Evolutionary conservation across 2,797 vertebrate species (phyloP), one percentile per base, ranked within the genome.

Genomic region (Mareca penelope): DNA sequence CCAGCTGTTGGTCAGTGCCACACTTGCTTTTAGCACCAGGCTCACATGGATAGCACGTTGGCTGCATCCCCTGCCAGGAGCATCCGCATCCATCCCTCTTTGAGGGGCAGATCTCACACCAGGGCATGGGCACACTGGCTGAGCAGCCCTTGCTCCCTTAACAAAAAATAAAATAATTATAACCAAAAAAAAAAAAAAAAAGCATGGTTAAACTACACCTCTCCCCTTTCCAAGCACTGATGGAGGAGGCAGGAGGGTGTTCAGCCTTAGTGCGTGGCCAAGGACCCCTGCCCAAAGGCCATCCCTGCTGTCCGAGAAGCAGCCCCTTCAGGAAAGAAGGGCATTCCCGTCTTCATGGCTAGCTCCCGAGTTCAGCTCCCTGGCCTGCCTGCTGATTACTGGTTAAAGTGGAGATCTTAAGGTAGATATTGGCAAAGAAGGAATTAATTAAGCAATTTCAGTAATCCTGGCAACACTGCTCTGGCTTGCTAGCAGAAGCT

Each of bases 361-460:
- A 90, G 57, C 46, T 93, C 67, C 42, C n/a, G 46, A 84, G 81
- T 56, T 77, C 64, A 69, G 67, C 80, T 81, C 61, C 42, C 89
- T 68, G 64, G 60, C 53, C 42, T 88, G 89, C 40, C 90, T 85
- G 42, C 55, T 86, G 68, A 90, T 95, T 94, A 82, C 80, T 46
- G 77, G 80, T 71, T 68, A 50, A 73, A 91, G 73, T 24, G 23
- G 29, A 91, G 78, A 57, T 90, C 78, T 89, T 70, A 39, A 89
- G 85, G 75, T 93, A 80, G 68, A 93, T 97, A 94, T 94, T 87
- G 93, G 67, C 80, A 95, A 93, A 95, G 94, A 90, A 93, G 90
- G 93, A 96, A 95, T 89, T 91, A 95, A 95, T 96, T 94, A 96
- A 75, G 92, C 80, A 93, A 93, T 85, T 95, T 94, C 88, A 94